phyloP scores from a whole-genome alignment of 2,113 vertebrate genomes.

The Oplegnathus fasciatus region DNA sequence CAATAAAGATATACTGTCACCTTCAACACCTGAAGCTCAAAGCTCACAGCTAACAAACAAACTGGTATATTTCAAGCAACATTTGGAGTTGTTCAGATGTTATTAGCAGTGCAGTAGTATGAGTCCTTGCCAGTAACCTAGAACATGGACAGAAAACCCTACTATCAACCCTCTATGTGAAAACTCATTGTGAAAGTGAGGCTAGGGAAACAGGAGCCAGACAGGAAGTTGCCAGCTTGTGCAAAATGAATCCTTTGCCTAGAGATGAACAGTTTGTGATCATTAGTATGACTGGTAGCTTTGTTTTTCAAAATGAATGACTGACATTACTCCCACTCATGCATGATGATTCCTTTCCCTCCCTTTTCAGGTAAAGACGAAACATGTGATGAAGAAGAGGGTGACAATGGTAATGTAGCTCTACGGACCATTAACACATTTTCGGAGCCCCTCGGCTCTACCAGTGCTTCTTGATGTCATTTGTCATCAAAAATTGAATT shows the following conservation, averaged over 20 bases:
- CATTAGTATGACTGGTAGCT: slow-evolving; percentile 49
- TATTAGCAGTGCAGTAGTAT: neutral
- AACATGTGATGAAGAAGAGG: slow-evolving; percentile 69
- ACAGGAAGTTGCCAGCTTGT: slow-evolving; percentile 15
- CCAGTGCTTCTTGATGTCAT: slow-evolving; percentile 68
- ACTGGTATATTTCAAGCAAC: neutral
- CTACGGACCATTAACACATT: slow-evolving; percentile 67
- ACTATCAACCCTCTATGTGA: neutral
- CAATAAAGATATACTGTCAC: neutral
- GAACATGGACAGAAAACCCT: neutral
- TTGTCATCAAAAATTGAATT: slow-evolving; percentile 78
- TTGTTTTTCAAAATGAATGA: slow-evolving; percentile 44
- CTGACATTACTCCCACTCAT: slow-evolving; percentile 33
- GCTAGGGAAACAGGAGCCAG: neutral
- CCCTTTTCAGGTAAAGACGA: slow-evolving; percentile 70
- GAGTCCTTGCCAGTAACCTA: neutral
- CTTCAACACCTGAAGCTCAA: neutral
- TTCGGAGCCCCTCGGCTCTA: slow-evolving; percentile 61
- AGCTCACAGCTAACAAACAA: neutral
- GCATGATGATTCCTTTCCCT: slow-evolving; percentile 45
- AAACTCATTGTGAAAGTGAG: neutral
- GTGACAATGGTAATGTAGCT: slow-evolving; percentile 73
- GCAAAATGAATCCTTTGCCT: slow-evolving; percentile 44
- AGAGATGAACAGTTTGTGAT: slow-evolving; percentile 51
- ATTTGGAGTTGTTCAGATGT: neutral